Conservation (phyloP, 2,113 vertebrate genomes). For the Notarius lentiginosus region DNA sequence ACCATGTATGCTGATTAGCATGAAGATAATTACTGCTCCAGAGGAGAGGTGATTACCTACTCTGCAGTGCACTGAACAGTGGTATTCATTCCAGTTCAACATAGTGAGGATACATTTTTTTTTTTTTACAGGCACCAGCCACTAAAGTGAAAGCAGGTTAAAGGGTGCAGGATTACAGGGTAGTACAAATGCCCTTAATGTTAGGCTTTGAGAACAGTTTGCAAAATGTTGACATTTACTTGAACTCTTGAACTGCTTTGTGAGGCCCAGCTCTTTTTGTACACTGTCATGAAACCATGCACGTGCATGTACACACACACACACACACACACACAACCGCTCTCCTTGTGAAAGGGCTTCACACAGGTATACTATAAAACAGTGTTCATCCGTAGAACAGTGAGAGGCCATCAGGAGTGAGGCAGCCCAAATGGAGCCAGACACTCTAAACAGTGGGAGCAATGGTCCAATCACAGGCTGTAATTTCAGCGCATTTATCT, state of each 20-base stretch:
- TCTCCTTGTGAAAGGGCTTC: conserved; percentile 31
- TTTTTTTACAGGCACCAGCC: conserved; percentile 19
- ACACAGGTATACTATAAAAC: conserved; percentile 47
- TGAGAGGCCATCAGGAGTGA: conserved; percentile 34
- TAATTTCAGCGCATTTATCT: conserved; percentile 69
- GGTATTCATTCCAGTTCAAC: conserved; percentile 25
- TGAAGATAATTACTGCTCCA: conserved; percentile 39
- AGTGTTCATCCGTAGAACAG: conserved; percentile 32
- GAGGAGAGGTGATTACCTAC: not conserved
- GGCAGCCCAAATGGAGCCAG: conserved; percentile 58
- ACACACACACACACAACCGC: conserved; percentile 15
- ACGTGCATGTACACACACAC: not conserved
- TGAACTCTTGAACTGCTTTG: conserved; percentile 38
- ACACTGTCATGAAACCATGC: conserved; percentile 9
- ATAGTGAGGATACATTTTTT: conserved; percentile 21
- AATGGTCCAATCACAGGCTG: conserved; percentile 67
- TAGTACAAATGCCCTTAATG: conserved; percentile 42
- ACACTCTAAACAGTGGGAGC: conserved; percentile 62
- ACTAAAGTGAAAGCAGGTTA: conserved; percentile 49
- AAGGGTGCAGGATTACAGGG: conserved; percentile 48
- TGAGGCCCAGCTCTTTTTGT: conserved; percentile 18
- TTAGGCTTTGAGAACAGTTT: conserved; percentile 30
- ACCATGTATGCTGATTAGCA: conserved; percentile 30
- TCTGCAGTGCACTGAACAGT: not conserved
- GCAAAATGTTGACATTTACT: conserved; percentile 45